phyloP scores from a whole-genome alignment of 2,113 vertebrate species.

The Bucco capensis region DNA sequence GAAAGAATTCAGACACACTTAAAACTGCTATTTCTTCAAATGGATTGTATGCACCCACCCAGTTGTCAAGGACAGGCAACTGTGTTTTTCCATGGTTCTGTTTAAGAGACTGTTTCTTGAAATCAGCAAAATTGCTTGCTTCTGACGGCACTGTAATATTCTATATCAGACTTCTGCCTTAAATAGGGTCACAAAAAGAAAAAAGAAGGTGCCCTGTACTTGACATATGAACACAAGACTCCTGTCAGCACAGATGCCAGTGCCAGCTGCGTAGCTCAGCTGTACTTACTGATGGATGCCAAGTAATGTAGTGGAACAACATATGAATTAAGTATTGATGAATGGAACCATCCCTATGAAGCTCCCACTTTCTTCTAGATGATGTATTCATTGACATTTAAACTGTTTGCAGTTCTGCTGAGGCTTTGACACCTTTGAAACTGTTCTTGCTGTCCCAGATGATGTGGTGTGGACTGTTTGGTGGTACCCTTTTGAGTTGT shows the following conservation, averaged over 20 bases:
- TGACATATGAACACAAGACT: neutral
- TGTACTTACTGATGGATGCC: conserved; percentile 1
- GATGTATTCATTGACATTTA: neutral
- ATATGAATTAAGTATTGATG: neutral
- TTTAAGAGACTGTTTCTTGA: neutral
- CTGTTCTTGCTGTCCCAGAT: neutral
- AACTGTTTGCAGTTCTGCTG: neutral
- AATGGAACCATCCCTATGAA: neutral
- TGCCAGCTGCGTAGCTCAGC: conserved; percentile 4
- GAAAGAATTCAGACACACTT: neutral
- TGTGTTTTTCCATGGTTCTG: neutral
- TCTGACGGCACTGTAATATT: neutral
- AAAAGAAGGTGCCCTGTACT: neutral
- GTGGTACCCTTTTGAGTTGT: neutral
- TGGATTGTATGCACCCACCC: neutral
- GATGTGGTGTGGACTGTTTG: neutral
- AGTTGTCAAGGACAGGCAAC: neutral
- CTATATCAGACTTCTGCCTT: neutral
- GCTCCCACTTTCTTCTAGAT: neutral
- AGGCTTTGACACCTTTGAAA: neutral
- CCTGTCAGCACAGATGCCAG: conserved; percentile 20
- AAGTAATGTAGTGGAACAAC: neutral
- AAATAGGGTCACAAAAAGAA: conserved; percentile 12
- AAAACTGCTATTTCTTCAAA: neutral
- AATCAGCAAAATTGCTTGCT: neutral